Conservation (phyloP, 2,797 vertebrate genomes). For the Hypotaenidia okinawae region DNA sequence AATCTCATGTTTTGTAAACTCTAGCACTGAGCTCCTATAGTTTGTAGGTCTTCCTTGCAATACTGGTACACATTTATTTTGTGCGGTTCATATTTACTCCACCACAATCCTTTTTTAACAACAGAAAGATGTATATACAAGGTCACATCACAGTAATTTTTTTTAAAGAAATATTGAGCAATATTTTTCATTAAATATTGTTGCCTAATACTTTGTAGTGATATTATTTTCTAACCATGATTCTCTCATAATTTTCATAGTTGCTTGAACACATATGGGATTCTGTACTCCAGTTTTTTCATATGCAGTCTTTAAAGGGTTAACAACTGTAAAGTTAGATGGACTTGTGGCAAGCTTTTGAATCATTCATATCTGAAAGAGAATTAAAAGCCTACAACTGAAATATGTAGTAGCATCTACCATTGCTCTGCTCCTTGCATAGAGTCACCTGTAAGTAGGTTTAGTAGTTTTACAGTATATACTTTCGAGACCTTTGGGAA, state of each 20-base stretch:
- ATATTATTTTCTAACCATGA: slow-evolving; percentile 67
- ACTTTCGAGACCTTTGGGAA: slow-evolving; percentile 75
- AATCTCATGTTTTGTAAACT: slow-evolving; percentile 61
- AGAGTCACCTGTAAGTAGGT: slow-evolving; percentile 77
- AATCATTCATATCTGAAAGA: slow-evolving; percentile 74
- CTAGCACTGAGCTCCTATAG: slow-evolving; percentile 71
- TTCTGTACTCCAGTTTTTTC: slow-evolving; percentile 65
- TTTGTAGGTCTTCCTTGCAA: slow-evolving; percentile 77
- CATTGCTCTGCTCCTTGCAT: slow-evolving; percentile 80
- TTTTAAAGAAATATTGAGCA: slow-evolving; percentile 74
- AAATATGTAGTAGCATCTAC: slow-evolving; percentile 74
- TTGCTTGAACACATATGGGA: slow-evolving; percentile 63
- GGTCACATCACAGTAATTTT: slow-evolving; percentile 71
- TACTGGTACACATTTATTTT: slow-evolving; percentile 73
- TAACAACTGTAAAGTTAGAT: slow-evolving; percentile 74
- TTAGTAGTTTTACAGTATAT: slow-evolving; percentile 77
- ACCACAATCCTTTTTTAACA: slow-evolving; percentile 68
- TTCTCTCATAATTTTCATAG: slow-evolving; percentile 64
- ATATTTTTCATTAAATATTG: slow-evolving; percentile 80
- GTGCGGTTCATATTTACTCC: slow-evolving; percentile 64
- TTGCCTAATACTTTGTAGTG: slow-evolving; percentile 73
- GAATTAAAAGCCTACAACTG: slow-evolving; percentile 73
- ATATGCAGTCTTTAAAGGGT: slow-evolving; percentile 80
- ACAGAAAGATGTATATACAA: slow-evolving; percentile 73
- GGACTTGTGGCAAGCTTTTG: slow-evolving; percentile 76